Evolutionary conservation across 2,888 invertebrate genomes (phyloP), one percentile per base, ranked within the genome.

Genomic region (Lasioglossum calceatum): DNA sequence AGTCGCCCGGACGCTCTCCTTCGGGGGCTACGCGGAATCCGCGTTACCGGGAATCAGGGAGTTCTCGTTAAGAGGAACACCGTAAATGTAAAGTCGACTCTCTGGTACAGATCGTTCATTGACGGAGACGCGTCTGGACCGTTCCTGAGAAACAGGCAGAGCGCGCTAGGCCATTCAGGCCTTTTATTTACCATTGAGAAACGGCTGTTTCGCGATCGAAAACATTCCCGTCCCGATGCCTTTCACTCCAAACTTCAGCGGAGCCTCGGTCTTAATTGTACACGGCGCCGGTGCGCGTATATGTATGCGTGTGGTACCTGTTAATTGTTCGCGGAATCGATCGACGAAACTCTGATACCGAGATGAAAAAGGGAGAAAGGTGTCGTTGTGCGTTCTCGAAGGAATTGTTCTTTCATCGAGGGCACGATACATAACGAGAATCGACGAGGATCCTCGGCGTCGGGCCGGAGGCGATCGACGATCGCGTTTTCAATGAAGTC

Each of bases 61-160:
- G 87, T 93, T 92, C 93, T 92, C 89, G 93, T 90, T 90, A 90
- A 90, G 91, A 89, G 92, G 90, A 92, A 91, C 91, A 91, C 93
- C 93, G 92, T 92, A 92, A 92, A 93, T 88, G 92, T 92, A 92
- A 92, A 93, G 90, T 88, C 82, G 87, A 77, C 91, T 77, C 54
- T 54, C 23, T 54, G 86, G 84, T 79, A 82, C 84, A 82, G 89
- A 89, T 92, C 90, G 88, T 85, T 92, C 93, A 92, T 92, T 92
- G 92, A 93, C 90, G 92, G 80, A 76, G 79, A 79, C 39, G 79
- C 71, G 82, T 76, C 36, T 83, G 77, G 72, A 54, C 81, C 82
- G 82, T 89, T 91, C 84, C 83, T 79, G 39, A 73, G 82, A 90
- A 84, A 75, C 39, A 50, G 42, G 73, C 67, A 77, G 27, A 70